Percentiles rank a stretch among this genome's conserved stretches.
Conservation (phyloP, 2,113 vertebrate species). For the Octodon degus region DNA sequence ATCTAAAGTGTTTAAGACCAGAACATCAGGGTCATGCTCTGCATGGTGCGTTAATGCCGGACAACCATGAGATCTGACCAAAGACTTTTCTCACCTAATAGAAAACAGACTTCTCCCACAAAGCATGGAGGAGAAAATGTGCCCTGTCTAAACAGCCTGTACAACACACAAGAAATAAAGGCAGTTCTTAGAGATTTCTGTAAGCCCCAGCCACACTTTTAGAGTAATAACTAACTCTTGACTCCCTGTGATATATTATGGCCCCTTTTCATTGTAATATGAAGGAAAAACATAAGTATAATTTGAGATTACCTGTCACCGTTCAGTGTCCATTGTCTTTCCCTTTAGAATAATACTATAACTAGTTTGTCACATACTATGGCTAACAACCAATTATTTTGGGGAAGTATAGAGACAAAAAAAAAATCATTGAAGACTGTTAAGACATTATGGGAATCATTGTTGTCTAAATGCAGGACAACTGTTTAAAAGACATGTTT, state of each 20-base stretch:
- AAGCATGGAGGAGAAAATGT: not conserved
- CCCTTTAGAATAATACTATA: not conserved
- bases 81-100: not conserved
- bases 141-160: not conserved
- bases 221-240: not conserved
- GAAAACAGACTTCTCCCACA: not conserved
- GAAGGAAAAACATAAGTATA: not conserved
- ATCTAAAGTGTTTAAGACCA: conserved; percentile 36
- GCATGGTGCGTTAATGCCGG: not conserved
- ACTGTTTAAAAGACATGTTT: not conserved
- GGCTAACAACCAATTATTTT: not conserved
- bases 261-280: not conserved
- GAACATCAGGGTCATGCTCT: conserved; percentile 36
- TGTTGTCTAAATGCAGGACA: not conserved
- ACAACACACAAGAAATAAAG: not conserved
- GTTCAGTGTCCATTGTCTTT: not conserved
- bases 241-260: not conserved
- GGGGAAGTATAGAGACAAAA: not conserved
- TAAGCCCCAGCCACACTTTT: not conserved
- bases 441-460: not conserved
- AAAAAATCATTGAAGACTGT: not conserved
- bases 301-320: not conserved
- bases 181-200: not conserved
- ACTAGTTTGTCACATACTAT: not conserved
- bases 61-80: not conserved